Conservation (phyloP, 2,888 invertebrate genomes). For the Desoria tigrina region DNA sequence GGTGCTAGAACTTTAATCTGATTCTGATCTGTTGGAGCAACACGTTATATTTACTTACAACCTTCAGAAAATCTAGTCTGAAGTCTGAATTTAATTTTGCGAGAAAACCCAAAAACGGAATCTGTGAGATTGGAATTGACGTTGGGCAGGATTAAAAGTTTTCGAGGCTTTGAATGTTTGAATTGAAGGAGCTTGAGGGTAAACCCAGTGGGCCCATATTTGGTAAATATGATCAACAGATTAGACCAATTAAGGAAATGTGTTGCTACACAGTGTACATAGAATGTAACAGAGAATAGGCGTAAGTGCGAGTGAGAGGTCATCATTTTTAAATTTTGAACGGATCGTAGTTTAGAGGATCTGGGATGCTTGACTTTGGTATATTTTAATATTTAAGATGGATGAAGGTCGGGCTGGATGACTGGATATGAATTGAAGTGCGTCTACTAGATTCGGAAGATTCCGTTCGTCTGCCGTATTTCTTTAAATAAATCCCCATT, state of each 20-base stretch:
- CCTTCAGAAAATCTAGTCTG: no score
- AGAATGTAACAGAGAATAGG: neutral
- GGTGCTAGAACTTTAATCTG: no score
- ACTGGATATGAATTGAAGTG: neutral
- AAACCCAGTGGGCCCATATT: neutral
- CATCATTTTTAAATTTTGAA: neutral
- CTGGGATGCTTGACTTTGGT: neutral
- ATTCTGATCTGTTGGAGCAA: no score
- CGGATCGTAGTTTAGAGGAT: neutral
- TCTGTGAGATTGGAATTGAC: neutral
- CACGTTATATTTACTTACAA: no score
- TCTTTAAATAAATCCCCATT: no score
- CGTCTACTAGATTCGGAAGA: neutral
- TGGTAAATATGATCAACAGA: neutral
- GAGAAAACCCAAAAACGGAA: no score
- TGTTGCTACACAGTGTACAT: neutral
- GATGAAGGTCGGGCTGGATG: neutral
- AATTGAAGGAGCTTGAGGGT: neutral
- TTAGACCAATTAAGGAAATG: slow-evolving; percentile 9
- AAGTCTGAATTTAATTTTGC: neutral
- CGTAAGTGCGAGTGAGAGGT: slow-evolving; percentile 6
- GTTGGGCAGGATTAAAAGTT: neutral
- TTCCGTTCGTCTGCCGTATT: no score
- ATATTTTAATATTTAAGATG: neutral
- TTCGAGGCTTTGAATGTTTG: neutral